Conservation (phyloP, 2,113 vertebrate genomes). For the Tyrannus savana region DNA sequence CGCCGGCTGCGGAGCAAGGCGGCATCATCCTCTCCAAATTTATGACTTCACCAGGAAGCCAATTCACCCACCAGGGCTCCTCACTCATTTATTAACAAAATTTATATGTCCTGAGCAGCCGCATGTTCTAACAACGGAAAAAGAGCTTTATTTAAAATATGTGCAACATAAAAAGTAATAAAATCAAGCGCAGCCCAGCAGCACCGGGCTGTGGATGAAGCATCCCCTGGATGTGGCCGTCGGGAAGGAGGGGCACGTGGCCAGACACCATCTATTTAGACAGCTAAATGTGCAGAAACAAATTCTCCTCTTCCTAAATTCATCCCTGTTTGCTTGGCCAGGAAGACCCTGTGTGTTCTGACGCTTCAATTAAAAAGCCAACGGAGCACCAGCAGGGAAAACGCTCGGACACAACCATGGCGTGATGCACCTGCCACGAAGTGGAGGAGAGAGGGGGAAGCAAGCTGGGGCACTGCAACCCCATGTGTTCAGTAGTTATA, state of each 20-base stretch:
- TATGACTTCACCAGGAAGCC: constrained; percentile 48
- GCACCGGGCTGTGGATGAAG: neutral
- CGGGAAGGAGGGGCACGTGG: fast-evolving
- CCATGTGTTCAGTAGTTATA: neutral
- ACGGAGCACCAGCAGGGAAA: constrained; percentile 15
- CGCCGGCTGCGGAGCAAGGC: neutral
- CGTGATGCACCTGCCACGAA: neutral
- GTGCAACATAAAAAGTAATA: neutral
- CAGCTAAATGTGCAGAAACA: neutral
- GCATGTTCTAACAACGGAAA: neutral
- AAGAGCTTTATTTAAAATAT: neutral
- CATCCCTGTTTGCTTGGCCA: neutral
- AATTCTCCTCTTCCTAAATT: neutral
- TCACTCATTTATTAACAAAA: constrained; percentile 41
- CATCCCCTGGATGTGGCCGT: fast-evolving
- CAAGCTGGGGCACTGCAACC: neutral
- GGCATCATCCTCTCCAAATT: constrained; percentile 22
- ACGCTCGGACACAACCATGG: neutral
- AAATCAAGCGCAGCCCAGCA: neutral
- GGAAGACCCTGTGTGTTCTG: neutral
- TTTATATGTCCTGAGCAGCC: neutral
- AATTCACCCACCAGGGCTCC: constrained; percentile 35
- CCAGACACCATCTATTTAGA: neutral
- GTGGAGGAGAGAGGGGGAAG: neutral
- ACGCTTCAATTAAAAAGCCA: constrained; percentile 66